phyloP scores from a whole-genome alignment of 1,140 invertebrate species.

The Heterodera carotae region DNA sequence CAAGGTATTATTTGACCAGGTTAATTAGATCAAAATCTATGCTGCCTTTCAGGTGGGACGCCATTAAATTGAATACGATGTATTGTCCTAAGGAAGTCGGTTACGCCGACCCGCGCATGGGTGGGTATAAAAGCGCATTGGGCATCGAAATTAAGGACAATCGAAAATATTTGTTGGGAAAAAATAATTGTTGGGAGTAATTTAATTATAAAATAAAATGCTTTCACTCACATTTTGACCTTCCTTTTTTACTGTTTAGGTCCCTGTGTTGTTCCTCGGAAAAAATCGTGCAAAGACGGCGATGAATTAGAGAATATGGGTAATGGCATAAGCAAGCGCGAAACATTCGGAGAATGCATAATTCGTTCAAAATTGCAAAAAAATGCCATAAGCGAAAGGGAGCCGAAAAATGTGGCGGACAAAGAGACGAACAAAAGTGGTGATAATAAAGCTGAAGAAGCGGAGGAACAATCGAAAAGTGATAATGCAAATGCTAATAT shows the following conservation, averaged over 20 bases:
- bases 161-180: too few species aligned
- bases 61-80: constrained; percentile 61
- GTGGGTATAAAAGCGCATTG: background rate
- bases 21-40: background rate
- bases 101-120: constrained; percentile 52
- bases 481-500: background rate
- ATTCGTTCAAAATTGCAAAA: background rate
- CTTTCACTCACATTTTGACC: background rate
- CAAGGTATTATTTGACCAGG: constrained; percentile 34
- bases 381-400: background rate
- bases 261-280: constrained; percentile 41
- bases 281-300: background rate
- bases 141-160: too few species aligned
- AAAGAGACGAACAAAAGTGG: background rate
- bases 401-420: background rate
- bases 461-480: background rate
- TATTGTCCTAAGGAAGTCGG: constrained; percentile 52
- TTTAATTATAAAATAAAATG: background rate
- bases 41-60: constrained; percentile 62
- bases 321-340: background rate
- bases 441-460: background rate
- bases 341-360: background rate
- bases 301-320: background rate
- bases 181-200: background rate
- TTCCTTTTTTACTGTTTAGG: constrained; percentile 6